phyloP scores from a whole-genome alignment of 1,140 invertebrate genomes.

The Chrysoperla carnea region DNA sequence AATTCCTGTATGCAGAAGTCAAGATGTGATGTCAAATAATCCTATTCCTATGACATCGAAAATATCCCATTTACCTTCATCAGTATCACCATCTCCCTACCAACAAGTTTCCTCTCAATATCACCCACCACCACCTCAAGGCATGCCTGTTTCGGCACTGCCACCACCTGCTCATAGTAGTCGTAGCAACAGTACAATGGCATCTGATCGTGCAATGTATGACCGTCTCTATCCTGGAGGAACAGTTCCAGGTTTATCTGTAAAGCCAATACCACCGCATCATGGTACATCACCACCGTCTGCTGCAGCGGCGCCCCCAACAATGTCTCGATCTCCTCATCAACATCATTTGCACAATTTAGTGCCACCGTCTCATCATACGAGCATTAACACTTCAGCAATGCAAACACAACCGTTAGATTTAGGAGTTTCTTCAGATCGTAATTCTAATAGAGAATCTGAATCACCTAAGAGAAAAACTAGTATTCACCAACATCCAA shows the following conservation, averaged over 20 bases:
- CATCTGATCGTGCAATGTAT: conserved; percentile 6
- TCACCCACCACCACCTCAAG: conserved; percentile 21
- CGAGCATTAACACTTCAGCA: conserved; percentile 11
- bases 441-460: conserved; percentile 25
- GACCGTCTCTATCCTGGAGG: conserved; percentile 19
- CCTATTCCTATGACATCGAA: conserved; percentile 47
- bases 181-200: conserved; percentile 12
- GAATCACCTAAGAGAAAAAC: conserved; percentile 36
- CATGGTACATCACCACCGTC: conserved; percentile 28
- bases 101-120: conserved; percentile 36
- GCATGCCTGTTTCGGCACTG: conserved; percentile 24
- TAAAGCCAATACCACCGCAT: conserved; percentile 15
- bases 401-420: conserved; percentile 56
- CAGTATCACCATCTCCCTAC: conserved; percentile 43
- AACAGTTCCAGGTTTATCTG: conserved; percentile 26
- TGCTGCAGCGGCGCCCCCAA: conserved; percentile 29
- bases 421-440: conserved; percentile 37
- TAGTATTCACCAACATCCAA: conserved; percentile 16
- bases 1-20: conserved; percentile 35
- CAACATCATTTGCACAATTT: conserved; percentile 22
- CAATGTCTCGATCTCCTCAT: conserved; percentile 29
- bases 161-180: conserved; percentile 39
- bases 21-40: conserved; percentile 19
- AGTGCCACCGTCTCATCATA: conserved; percentile 13
- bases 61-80: conserved; percentile 20